phyloP scores from a whole-genome alignment of 2,888 invertebrate species.

The Lochmaea capreae region DNA sequence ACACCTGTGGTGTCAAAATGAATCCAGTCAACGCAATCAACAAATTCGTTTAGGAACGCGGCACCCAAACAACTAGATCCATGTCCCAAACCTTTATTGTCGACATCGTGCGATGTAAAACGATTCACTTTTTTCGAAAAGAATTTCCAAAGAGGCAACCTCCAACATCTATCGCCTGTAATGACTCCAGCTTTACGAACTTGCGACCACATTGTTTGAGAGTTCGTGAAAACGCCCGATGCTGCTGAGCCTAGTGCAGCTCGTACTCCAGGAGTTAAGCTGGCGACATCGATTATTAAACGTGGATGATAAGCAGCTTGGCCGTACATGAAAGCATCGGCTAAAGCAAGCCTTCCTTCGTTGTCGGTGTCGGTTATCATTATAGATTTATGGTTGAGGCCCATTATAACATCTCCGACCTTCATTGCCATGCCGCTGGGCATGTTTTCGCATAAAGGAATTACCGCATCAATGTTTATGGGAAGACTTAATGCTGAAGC shows the following conservation, averaged over 20 bases:
- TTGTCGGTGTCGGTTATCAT: constrained; percentile 73
- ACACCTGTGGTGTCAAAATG: constrained; percentile 73
- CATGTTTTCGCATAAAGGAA: constrained; percentile 66
- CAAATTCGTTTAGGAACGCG: constrained; percentile 68
- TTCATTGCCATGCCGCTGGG: constrained; percentile 73
- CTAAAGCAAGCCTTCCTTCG: constrained; percentile 64
- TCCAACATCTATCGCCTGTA: constrained; percentile 73
- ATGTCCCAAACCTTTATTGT: constrained; percentile 62
- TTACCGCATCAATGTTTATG: constrained; percentile 67
- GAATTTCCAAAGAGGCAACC: constrained; percentile 71
- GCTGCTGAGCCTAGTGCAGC: constrained; percentile 69
- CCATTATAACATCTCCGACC: constrained; percentile 66
- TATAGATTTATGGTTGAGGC: constrained; percentile 72
- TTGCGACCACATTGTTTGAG: constrained; percentile 67
- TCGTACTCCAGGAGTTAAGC: constrained; percentile 72
- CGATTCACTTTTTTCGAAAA: constrained; percentile 67
- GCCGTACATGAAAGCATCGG: constrained; percentile 61
- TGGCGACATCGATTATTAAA: constrained; percentile 77
- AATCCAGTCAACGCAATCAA: constrained; percentile 70
- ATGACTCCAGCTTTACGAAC: constrained; percentile 67
- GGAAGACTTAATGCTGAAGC: constrained; percentile 68
- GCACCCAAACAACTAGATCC: constrained; percentile 62
- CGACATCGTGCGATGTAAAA: constrained; percentile 61
- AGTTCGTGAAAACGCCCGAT: constrained; percentile 70
- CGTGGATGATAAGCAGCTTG: constrained; percentile 70